phyloP scores from a whole-genome alignment of 2,113 vertebrate genomes.

The Scomber scombrus region DNA sequence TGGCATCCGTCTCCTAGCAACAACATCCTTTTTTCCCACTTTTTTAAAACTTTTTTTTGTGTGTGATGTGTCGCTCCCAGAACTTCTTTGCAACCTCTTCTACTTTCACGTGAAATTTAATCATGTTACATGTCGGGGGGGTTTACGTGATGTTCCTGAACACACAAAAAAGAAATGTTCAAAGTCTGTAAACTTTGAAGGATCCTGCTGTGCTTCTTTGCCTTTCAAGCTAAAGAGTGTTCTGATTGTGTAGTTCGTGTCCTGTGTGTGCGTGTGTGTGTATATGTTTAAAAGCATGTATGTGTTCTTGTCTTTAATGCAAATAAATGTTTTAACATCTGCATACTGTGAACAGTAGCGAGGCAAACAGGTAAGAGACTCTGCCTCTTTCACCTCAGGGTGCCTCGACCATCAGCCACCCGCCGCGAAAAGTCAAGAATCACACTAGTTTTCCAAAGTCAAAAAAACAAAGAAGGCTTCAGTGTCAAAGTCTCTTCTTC shows the following conservation, averaged over 20 bases:
- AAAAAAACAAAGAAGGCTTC: conserved; percentile 80
- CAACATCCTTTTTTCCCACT: conserved; percentile 18
- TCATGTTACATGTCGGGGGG: conserved; percentile 47
- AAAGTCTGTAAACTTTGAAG: conserved; percentile 66
- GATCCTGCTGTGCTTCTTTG: conserved; percentile 64
- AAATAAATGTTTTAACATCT: conserved; percentile 45
- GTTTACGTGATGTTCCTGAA: conserved; percentile 49
- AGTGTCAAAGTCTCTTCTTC: conserved; percentile 72
- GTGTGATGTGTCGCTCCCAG: conserved; percentile 30
- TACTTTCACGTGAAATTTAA: conserved; percentile 32
- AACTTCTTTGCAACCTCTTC: conserved; percentile 62
- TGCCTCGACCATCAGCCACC: conserved; percentile 65
- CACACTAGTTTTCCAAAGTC: conserved; percentile 83
- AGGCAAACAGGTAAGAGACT: conserved; percentile 42
- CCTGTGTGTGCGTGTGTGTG: conserved; percentile 15
- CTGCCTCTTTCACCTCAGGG: conserved; percentile 23
- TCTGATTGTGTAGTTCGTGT: conserved; percentile 52
- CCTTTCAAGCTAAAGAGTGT: conserved; percentile 33
- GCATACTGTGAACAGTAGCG: conserved; percentile 42
- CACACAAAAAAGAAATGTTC: conserved; percentile 7
- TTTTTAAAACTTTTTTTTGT: not conserved
- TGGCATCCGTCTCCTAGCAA: conserved; percentile 55
- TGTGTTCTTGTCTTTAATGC: conserved; percentile 48
- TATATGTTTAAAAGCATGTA: conserved; percentile 53
- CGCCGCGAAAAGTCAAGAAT: conserved; percentile 84